Evolutionary conservation across 1,140 invertebrate genomes (phyloP).

Genomic region (Tenebrio molitor): DNA sequence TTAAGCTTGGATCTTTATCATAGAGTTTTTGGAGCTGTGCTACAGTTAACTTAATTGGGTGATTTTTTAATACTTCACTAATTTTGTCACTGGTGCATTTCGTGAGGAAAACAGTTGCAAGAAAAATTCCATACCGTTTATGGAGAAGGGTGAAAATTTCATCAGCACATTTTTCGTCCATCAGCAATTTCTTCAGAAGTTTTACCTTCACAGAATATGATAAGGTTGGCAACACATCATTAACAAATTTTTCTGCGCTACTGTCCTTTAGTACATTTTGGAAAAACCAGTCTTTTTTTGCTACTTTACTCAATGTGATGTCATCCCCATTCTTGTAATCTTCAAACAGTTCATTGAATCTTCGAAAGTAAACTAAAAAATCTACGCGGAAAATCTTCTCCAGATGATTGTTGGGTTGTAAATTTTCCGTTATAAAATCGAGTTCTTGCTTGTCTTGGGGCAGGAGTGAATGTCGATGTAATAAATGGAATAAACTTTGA

Average conservation of each 20-base stretch:
- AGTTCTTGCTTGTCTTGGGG: neutral
- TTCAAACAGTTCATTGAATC: neutral
- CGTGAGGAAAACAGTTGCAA: neutral
- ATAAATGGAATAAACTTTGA: neutral
- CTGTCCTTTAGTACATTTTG: neutral
- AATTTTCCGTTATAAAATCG: neutral
- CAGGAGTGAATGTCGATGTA: neutral
- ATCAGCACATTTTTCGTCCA: conserved; percentile 1
- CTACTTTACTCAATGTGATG: conserved; percentile 10
- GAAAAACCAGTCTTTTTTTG: conserved; percentile 26
- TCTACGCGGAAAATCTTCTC: conserved; percentile 34
- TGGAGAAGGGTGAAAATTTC: conserved; percentile 7
- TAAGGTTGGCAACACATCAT: neutral
- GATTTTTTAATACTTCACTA: neutral
- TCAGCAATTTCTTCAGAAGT: conserved; percentile 9
- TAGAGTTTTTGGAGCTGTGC: conserved; percentile 10
- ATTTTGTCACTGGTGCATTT: conserved; percentile 12
- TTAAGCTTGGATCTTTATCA: conserved; percentile 15
- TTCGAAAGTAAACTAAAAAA: conserved; percentile 16
- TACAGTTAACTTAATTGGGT: neutral
- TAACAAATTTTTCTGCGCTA: neutral
- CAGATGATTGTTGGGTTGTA: neutral
- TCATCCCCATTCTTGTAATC: conserved; percentile 29
- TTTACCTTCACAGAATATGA: conserved; percentile 2
- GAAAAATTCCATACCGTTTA: conserved; percentile 22